Conservation (phyloP, 2,113 vertebrate genomes). For the Ondatra zibethicus region DNA sequence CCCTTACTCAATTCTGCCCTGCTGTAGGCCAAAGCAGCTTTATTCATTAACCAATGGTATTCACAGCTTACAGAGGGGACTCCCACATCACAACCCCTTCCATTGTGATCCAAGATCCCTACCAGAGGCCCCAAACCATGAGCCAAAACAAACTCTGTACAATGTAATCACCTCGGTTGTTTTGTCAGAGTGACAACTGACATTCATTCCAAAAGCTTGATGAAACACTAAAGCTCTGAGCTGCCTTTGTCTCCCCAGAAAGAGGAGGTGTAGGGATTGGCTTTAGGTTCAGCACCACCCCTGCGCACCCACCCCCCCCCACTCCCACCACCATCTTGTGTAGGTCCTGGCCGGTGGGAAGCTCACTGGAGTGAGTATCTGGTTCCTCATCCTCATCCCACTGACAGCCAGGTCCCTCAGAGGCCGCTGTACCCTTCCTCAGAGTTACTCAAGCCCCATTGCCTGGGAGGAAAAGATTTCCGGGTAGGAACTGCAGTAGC, state of each 20-base stretch:
- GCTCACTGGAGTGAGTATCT: background rate
- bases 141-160: background rate
- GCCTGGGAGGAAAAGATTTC: background rate
- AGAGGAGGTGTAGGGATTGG: background rate
- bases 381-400: background rate
- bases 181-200: background rate
- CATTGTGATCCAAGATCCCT: background rate
- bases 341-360: background rate
- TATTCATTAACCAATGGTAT: too few relatives aligned
- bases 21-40: too few relatives aligned
- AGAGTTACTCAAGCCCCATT: accelerated
- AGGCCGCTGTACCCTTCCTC: background rate
- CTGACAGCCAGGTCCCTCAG: constrained; percentile 24
- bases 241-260: background rate
- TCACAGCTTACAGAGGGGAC: too few relatives aligned
- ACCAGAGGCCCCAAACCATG: background rate
- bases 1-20: too few relatives aligned
- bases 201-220: background rate
- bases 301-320: background rate
- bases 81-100: background rate
- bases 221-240: background rate
- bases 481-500: background rate
- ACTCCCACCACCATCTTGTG: too few relatives aligned
- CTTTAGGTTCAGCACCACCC: background rate
- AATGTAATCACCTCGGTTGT: background rate